Evolutionary conservation across 2,797 vertebrate genomes (phyloP).

Genomic region (Phylloscopus collybita): DNA sequence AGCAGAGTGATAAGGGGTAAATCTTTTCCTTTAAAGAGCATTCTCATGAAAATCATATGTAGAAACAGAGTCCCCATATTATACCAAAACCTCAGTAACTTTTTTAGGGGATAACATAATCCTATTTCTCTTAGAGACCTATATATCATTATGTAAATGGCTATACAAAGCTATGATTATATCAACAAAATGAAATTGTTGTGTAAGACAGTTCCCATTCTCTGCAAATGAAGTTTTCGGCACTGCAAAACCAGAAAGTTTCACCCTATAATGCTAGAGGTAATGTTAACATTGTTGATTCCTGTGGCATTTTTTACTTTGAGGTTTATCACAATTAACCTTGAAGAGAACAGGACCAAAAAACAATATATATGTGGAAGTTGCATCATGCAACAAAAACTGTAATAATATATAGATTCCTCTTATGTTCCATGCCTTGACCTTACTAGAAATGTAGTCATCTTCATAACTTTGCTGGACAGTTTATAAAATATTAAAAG

Average conservation of each 20-base stretch:
- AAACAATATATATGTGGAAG: not conserved
- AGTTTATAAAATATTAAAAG: not conserved
- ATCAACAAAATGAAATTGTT: slow-evolving; percentile 50
- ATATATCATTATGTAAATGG: slow-evolving; percentile 48
- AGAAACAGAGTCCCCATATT: not conserved
- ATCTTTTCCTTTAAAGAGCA: not conserved
- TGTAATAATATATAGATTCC: not conserved
- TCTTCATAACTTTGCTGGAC: not conserved
- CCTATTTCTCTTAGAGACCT: slow-evolving; percentile 33
- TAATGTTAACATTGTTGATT: not conserved
- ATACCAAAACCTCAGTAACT: slow-evolving; percentile 37
- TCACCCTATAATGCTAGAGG: not conserved
- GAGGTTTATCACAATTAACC: not conserved
- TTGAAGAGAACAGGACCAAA: not conserved
- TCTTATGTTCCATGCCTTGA: not conserved
- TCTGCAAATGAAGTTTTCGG: slow-evolving; percentile 12
- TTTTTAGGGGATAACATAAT: slow-evolving; percentile 31
- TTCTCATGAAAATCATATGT: slow-evolving; percentile 7
- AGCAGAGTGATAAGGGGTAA: not conserved
- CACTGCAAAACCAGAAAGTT: not conserved
- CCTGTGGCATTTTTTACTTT: not conserved
- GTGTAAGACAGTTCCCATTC: slow-evolving; percentile 11
- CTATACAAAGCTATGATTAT: slow-evolving; percentile 34
- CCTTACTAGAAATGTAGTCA: slow-evolving; percentile 4
- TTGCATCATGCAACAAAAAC: not conserved